phyloP scores from a whole-genome alignment of 2,113 vertebrate genomes.

The Etheostoma spectabile region DNA sequence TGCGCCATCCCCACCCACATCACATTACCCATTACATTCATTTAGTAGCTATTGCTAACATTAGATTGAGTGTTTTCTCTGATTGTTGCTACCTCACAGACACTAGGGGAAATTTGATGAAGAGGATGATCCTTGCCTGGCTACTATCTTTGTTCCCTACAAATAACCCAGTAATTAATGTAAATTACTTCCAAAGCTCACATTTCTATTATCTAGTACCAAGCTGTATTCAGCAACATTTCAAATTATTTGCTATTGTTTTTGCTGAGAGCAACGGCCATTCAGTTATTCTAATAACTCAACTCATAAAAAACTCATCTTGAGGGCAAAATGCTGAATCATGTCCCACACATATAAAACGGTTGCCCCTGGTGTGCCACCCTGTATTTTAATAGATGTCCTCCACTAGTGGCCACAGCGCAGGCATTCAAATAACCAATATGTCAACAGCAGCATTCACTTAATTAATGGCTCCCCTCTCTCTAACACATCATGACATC shows the following conservation, averaged over 20 bases:
- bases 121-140: slow-evolving; percentile 11
- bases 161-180: slow-evolving; percentile 24
- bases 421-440: slow-evolving; percentile 36
- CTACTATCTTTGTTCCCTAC: slow-evolving; percentile 15
- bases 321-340: not conserved
- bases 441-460: slow-evolving; percentile 30
- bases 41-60: not conserved
- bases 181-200: not conserved
- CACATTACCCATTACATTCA: too few species aligned
- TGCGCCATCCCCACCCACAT: too few species aligned
- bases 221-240: not conserved
- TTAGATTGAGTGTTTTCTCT: not conserved
- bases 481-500: slow-evolving; percentile 15
- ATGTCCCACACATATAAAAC: slow-evolving; percentile 5
- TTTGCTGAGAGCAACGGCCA: not conserved
- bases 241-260: not conserved
- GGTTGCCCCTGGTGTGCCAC: not conserved
- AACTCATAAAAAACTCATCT: not conserved
- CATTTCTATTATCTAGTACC: not conserved
- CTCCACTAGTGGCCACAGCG: slow-evolving; percentile 40
- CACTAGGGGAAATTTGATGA: slow-evolving; percentile 22
- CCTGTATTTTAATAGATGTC: not conserved
- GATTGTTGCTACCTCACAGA: not conserved
- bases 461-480: not conserved
- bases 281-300: slow-evolving; percentile 9